Base-by-base conservation (phyloP, 1,140 invertebrate genomes). In the Neodiprion virginianus region DNA sequence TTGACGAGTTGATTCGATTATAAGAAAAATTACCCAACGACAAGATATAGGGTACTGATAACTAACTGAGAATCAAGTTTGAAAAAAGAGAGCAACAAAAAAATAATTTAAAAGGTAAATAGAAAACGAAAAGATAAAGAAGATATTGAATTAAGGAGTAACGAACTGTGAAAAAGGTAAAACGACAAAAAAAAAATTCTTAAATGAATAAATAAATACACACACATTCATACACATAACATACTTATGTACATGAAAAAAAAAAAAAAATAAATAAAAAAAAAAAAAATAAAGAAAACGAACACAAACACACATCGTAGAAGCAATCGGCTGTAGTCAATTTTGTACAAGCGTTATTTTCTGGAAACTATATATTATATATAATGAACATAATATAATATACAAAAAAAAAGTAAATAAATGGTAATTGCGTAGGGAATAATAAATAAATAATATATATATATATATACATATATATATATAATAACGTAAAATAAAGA, bases 281-380 rank as follows among this genome's bases (percentile, higher is more conserved):
- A 83, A 82, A 79, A 71, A 81, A 79, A 74, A 74, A 76, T 75
- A 17, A 75, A 72, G 5, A 74, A 69, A 72, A 72, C 53, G 67
- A 67, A 78, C 71, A 72, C 68, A 78, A 72, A 67, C 75, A 75
- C 75, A 84, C 80, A 83, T 81, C 82, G 80, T 81, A 84, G 81
- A 88, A 87, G 85, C 85, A 88, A 87, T 87, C 82, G 81, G 83
- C 81, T 84, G 78, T 86, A 85, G 85, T 86, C 86, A 87, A 88
- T 87, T 87, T 88, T 87, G 80, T 88, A 88, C 83, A 83, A 80
- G 82, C 82, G 81, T 87, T 88, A 87, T 86, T 87, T 87, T 86
- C 80, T 81, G 78, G 81, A 81, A 81, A 82, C 79, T 83, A 83
- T 83, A 83, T 79, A 61, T 61, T 61, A 61, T 61, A 61, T 12